Evolutionary conservation across 2,113 vertebrate genomes (phyloP), one percentile per base, ranked within the genome.

Genomic region (Columbina picui): DNA sequence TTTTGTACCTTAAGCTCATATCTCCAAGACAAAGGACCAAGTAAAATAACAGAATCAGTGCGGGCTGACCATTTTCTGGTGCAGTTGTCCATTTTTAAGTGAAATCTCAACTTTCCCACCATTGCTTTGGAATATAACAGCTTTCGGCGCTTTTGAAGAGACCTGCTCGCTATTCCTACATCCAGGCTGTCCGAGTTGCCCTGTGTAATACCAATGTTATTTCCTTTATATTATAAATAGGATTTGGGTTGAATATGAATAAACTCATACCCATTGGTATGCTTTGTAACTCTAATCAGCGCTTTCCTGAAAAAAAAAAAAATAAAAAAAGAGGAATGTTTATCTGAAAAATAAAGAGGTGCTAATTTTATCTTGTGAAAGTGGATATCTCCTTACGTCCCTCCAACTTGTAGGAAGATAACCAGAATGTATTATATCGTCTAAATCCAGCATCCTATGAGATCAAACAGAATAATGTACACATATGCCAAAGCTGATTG

Each of bases 401-500:
- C 96, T 96, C 95, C 94, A 97, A 85, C 96, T 95, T 95, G 26
- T 39, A 90, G 94, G 95, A 93, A 98, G 98, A 98, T 98, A 98
- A 97, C 97, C 94, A 83, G 96, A 89, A 92, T 80, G 74, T 77
- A 97, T 98, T 96, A 98, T 97, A 98, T 98, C 97, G 94, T 98
- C 96, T 96, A 96, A 97, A 97, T 92, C 96, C 97, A 96, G 97
- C 97, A 96, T 98, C 97, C 96, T 81, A 89, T 27, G 94, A 98
- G 98, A 98, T 98, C 98, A 98, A 98, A 98, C 95, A 25, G 83
- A 92, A 4, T 94, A 98, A 96, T 98, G 97, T 98, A 98, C 68
- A 98, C 98, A 98, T 97, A 91, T 98, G 98, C 97, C 98, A 98
- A 57, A 78, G 92, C 95, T 98, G 98, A 98, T 98, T 97, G 98